Percentiles rank a stretch among this genome's conserved stretches.
phyloP scores from a whole-genome alignment of 2,113 vertebrate genomes.

The Chelonoidis abingdonii region DNA sequence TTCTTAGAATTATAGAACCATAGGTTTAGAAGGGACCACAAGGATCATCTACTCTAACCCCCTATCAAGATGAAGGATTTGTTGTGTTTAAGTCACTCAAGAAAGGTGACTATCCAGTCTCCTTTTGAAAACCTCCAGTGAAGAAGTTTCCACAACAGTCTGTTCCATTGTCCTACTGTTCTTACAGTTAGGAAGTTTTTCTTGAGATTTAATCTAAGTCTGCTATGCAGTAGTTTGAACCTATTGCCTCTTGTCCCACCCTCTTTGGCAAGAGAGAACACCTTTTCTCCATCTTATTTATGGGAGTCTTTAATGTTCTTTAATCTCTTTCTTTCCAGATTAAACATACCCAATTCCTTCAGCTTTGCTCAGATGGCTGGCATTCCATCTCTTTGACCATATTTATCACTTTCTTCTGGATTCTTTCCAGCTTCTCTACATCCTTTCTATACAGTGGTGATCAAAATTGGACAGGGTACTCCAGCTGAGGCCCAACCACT shows the following conservation, averaged over 20 bases:
- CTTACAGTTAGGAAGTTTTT: too few species aligned
- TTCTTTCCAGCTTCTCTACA: background rate
- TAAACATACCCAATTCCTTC: background rate
- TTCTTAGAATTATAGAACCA: too few species aligned
- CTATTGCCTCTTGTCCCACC: background rate
- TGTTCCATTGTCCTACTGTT: too few species aligned
- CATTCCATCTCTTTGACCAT: background rate
- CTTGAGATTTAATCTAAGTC: background rate
- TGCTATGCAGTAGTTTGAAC: background rate
- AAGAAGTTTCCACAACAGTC: too few species aligned
- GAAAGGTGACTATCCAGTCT: too few species aligned
- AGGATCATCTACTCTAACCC: too few species aligned
- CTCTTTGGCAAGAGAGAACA: too few species aligned
- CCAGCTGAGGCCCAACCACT: background rate
- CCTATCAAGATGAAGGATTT: too few species aligned
- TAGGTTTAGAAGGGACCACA: too few species aligned
- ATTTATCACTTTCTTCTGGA: background rate
- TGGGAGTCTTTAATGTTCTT: background rate
- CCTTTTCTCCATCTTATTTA: background rate
- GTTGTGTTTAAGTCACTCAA: too few species aligned
- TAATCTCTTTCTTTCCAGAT: background rate
- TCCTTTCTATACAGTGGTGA: background rate
- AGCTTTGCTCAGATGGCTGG: background rate
- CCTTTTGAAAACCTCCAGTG: too few species aligned
- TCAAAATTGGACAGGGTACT: background rate